phyloP scores from a whole-genome alignment of 2,797 vertebrate genomes.

The Peromyscus eremicus region DNA sequence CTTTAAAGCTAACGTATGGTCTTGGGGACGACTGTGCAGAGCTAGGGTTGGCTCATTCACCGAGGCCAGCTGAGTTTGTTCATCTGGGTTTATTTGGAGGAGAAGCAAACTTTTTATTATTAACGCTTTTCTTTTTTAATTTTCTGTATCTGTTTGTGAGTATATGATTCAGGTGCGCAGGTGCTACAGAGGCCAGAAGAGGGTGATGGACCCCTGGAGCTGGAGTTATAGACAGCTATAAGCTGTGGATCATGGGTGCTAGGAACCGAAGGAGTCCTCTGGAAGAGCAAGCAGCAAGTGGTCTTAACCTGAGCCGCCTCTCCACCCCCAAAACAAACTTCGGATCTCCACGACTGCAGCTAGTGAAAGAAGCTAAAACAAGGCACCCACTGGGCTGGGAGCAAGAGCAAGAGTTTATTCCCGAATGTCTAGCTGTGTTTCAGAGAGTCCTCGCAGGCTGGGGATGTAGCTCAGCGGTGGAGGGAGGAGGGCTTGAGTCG shows the following conservation, averaged over 20 bases:
- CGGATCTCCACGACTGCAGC: background rate
- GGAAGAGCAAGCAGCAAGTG: no score
- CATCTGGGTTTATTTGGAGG: background rate
- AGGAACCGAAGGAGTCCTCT: background rate
- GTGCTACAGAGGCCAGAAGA: no score
- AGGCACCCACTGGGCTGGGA: background rate
- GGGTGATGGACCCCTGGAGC: background rate
- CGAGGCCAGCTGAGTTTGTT: background rate
- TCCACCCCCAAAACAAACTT: background rate
- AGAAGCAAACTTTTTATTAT: background rate
- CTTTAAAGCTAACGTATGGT: background rate
- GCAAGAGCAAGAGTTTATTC: background rate
- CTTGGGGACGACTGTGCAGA: background rate
- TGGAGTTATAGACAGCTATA: background rate
- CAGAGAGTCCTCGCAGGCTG: background rate
- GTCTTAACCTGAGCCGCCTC: background rate
- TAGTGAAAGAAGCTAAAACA: background rate
- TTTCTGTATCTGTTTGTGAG: background rate
- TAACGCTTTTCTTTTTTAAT: background rate
- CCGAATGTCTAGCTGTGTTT: background rate
- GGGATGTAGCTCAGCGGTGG: background rate
- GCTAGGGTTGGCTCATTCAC: background rate
- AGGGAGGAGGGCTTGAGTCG: background rate
- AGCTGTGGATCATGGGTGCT: background rate
- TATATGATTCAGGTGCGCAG: background rate